Base-by-base conservation (phyloP, 2,797 vertebrate species). In the Sebastes minor region DNA sequence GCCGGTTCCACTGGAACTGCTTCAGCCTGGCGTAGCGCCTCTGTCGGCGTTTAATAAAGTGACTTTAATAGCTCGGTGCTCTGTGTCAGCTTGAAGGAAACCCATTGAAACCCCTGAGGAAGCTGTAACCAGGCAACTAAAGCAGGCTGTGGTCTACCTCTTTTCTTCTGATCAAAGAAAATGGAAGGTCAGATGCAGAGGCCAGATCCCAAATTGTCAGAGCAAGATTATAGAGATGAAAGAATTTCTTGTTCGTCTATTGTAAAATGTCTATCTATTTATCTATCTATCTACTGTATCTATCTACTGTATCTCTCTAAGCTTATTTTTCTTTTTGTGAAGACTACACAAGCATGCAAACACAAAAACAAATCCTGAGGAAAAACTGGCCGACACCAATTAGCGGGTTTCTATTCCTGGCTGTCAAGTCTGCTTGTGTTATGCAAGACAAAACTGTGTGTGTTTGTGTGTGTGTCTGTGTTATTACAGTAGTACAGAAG, bases 51-150 rank as follows among this genome's bases (percentile, higher is more conserved):
- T 88, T 82, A 78, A 86, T 86, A 83, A 88, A 85, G 74, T 89
- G 87, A 62, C 61, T 81, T 67, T 76, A 87, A 89, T 86, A 78
- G 80, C 74, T 76, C 4, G 56, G 71, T 67, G 78, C 76, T 78
- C 62, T 69, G 57, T 83, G 79, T 83, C 85, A 73, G 74, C 68
- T 71, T 61, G 69, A 86, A 87, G 86, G 71, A 81, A 82, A 75
- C 64, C 76, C 84, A 82, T 2, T 64, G 78, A 90, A 85, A 84
- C 77, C 85, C 78, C 66, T 0, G 38, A 87, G 84, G 75, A 91
- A 80, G 64, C 83, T 81, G 92, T 93, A 91, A 86, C 91, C 84
- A 91, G 83, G 90, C 91, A 93, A 93, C 92, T 67, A 69, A 79
- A 75, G 78, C 68, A 22, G 69, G 35, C 82, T 12, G 74, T 28